These are phyloP conservation scores for Sinella curviseta DNA, from an alignment of 1,140 invertebrate genomes.

Conservation along the genomic window DNA sequence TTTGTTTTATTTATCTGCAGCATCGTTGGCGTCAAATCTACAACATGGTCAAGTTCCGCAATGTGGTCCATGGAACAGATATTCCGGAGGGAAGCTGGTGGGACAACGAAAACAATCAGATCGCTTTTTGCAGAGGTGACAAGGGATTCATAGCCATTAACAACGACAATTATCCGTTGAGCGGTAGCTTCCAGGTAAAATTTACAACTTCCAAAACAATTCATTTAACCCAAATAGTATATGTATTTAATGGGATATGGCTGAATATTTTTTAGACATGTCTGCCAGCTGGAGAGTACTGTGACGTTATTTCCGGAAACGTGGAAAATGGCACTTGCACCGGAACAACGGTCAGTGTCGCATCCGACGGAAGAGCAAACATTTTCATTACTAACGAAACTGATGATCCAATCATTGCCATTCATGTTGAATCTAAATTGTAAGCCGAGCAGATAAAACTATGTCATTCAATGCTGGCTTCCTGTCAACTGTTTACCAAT, in stretches of 20 bases:
- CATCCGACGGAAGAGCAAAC: slow-evolving; percentile 63
- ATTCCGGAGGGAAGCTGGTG: slow-evolving; percentile 55
- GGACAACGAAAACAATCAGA: slow-evolving; percentile 56
- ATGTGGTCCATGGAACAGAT: slow-evolving; percentile 58
- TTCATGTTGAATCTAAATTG: slow-evolving; percentile 62
- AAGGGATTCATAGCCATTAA: slow-evolving; percentile 57
- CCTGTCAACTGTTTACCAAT: no score
- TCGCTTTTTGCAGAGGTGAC: slow-evolving; percentile 55
- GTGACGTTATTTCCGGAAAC: slow-evolving; percentile 61
- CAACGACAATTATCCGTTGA: slow-evolving; percentile 52
- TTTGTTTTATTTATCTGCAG: no score
- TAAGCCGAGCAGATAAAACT: no score
- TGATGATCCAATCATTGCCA: slow-evolving; percentile 74
- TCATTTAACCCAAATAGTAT: not conserved
- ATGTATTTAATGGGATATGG: not conserved
- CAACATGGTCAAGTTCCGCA: slow-evolving; percentile 77
- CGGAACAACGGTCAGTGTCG: slow-evolving; percentile 57
- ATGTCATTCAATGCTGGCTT: no score
- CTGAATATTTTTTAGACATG: slow-evolving; percentile 56
- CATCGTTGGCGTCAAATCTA: slow-evolving; percentile 61
- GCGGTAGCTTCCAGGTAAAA: slow-evolving; percentile 43
- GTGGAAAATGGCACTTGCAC: slow-evolving; percentile 55
- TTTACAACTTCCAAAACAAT: not conserved
- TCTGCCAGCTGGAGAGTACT: slow-evolving; percentile 60
- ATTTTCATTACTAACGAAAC: slow-evolving; percentile 63